Conservation (phyloP, 2,113 vertebrate genomes). For the Taxidea taxus region DNA sequence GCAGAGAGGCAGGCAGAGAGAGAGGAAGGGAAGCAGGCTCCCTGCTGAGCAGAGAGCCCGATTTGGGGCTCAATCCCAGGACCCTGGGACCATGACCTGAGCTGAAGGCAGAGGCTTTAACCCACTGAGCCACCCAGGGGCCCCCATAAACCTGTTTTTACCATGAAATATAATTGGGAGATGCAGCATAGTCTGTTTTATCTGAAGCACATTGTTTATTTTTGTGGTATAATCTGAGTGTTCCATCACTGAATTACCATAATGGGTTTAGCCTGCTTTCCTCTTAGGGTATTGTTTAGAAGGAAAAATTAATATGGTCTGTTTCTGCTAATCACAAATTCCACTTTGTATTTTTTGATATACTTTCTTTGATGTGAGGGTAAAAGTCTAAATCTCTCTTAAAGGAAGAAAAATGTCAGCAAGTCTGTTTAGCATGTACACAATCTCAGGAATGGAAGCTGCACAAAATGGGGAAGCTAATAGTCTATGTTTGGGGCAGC, state of each 20-base stretch:
- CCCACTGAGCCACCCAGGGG: too few species aligned
- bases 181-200: constrained; percentile 64
- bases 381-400: constrained; percentile 74
- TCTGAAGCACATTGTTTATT: constrained; percentile 74
- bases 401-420: constrained; percentile 73
- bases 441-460: constrained; percentile 48
- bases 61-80: too few species aligned
- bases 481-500: constrained; percentile 10
- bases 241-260: constrained; percentile 73
- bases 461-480: not conserved
- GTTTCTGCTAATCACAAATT: constrained; percentile 79
- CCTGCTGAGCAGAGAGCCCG: too few species aligned
- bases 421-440: constrained; percentile 56
- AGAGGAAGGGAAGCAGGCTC: too few species aligned
- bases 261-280: constrained; percentile 64
- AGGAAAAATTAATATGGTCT: constrained; percentile 72
- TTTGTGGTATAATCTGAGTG: constrained; percentile 78
- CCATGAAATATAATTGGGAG: constrained; percentile 68
- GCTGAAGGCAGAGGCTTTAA: too few species aligned
- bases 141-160: not conserved
- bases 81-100: too few species aligned
- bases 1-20: too few species aligned
- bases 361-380: constrained; percentile 79
- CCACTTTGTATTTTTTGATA: constrained; percentile 77
- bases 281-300: constrained; percentile 62